phyloP scores from a whole-genome alignment of 2,797 vertebrate species.

The Steatocranus sp. region DNA sequence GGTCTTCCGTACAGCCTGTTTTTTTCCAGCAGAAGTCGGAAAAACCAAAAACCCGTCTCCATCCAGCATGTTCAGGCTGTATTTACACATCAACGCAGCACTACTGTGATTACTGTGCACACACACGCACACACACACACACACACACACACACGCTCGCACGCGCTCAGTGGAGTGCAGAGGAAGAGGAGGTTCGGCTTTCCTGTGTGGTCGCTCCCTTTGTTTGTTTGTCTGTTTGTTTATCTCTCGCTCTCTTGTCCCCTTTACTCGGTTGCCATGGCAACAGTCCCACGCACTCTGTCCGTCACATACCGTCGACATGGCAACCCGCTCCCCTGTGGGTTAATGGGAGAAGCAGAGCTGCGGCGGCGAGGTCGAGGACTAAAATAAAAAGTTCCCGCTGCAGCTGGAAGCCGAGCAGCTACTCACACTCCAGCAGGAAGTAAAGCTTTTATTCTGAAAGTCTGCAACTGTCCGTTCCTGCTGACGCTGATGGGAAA shows the following conservation, averaged over 20 bases:
- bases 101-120: background rate
- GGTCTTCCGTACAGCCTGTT: background rate
- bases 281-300: conserved; percentile 39
- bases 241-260: background rate
- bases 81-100: background rate
- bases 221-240: background rate
- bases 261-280: background rate
- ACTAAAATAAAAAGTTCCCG: background rate
- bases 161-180: background rate
- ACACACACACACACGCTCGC: background rate
- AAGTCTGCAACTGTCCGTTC: background rate
- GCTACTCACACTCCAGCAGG: background rate
- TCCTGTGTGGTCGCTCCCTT: background rate
- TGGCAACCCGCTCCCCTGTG: conserved; percentile 1
- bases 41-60: background rate
- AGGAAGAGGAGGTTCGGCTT: conserved; percentile 1
- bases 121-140: background rate
- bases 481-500: background rate
- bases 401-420: background rate
- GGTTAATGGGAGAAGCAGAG: background rate
- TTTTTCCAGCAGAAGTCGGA: background rate
- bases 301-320: conserved; percentile 22
- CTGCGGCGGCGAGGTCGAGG: background rate
- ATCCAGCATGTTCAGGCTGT: background rate
- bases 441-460: conserved; percentile 36